Evolutionary conservation across 2,888 invertebrate species (phyloP).

Genomic region (Apamea crenata): DNA sequence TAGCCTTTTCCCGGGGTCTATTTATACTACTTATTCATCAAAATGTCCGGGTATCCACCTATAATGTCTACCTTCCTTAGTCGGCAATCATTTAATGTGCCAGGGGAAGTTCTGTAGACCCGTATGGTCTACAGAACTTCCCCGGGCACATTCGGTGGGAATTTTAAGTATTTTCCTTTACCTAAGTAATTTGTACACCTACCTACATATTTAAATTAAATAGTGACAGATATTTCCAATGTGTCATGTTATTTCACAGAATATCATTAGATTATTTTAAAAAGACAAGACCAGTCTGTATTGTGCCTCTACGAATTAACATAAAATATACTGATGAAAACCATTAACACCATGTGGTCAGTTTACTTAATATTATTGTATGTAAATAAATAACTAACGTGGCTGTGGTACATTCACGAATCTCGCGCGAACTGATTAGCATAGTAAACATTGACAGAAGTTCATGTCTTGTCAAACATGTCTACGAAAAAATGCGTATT

Average conservation of each 20-base stretch:
- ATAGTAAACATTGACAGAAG: slow-evolving; percentile 55
- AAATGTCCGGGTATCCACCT: slow-evolving; percentile 7
- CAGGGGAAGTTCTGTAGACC: too few relatives aligned
- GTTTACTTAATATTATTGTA: slow-evolving; percentile 38
- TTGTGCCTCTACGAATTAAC: neutral
- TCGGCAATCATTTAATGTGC: too few relatives aligned
- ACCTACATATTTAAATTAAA: neutral
- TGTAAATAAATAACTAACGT: slow-evolving; percentile 23
- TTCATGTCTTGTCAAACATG: slow-evolving; percentile 36
- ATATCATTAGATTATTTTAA: slow-evolving; percentile 1
- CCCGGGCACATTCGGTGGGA: slow-evolving; percentile 28
- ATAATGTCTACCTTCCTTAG: neutral
- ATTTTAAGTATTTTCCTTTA: slow-evolving; percentile 39
- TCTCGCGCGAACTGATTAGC: slow-evolving; percentile 45
- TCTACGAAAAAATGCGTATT: slow-evolving; percentile 21
- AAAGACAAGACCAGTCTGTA: neutral
- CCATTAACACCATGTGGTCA: slow-evolving; percentile 15
- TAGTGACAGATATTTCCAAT: neutral
- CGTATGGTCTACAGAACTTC: slow-evolving; percentile 48
- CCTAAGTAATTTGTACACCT: neutral
- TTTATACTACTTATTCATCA: neutral
- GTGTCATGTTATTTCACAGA: slow-evolving; percentile 39
- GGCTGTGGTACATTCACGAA: slow-evolving; percentile 32
- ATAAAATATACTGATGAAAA: slow-evolving; percentile 1
- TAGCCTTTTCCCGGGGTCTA: too few relatives aligned